Evolutionary conservation across 1,140 invertebrate species (phyloP), one percentile per base, ranked within the genome.

Genomic region (Aradophagus sp.): DNA sequence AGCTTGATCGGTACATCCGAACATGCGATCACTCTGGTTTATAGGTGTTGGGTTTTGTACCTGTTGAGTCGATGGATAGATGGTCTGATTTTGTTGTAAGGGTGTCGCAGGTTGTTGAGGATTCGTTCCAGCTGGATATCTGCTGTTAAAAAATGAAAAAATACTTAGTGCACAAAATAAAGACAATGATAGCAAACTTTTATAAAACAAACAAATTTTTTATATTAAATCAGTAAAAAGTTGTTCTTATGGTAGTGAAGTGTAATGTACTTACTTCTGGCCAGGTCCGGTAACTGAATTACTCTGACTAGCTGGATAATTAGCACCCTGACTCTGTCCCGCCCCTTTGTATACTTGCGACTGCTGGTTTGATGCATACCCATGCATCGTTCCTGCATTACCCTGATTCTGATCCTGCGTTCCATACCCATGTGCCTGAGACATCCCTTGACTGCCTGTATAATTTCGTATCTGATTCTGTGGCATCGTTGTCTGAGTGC

Each of bases 11-110:
- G 42, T n/a, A 17, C 77, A 66, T 0, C 70, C 41, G 53, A 78
- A 84, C 3, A 77, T 45, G 13, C 74, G 80, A 13, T 79, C 80
- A 3, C 44, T 78, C 47, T 76, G 77, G 61, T 55, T 65, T 3
- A 82, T 23, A 0, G 50, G 14, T 1, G 63, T 36, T 5, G 77
- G 13, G 5, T 44, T 65, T 23, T 53, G 67, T 10, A 55, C 69
- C 38, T 73, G 77, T 6, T 73, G 70, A 6, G 19, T 36, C 12
- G 74, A 6, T 4, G 77, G 65, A 16, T 70, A 67, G 0, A 61
- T 26, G 7, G 72, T 8, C 6, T 78, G 76, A 62, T 56, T 80
- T 23, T 73, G 72, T 26, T 70, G 31, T 11, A 53, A 52, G 2
- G 39, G 20, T 27, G n/a, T 29, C 0, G 48, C 8, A 5, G 4